Evolutionary conservation across 2,888 invertebrate genomes (phyloP).

Genomic region (Catonia carolina): DNA sequence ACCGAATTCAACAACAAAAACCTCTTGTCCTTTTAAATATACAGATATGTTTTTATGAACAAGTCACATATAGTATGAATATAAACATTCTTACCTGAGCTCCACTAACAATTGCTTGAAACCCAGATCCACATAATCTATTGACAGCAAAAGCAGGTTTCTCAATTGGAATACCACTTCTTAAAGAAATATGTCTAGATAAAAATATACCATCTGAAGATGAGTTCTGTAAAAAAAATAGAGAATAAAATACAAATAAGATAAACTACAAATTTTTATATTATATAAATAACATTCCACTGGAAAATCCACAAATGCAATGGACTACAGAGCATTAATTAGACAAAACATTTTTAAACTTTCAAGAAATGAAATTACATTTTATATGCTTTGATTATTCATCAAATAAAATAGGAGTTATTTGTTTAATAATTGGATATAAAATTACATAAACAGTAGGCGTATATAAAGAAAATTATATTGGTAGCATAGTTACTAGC

Average conservation of each 20-base stretch:
- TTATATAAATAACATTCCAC: background rate
- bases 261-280: slow-evolving; percentile 3
- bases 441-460: too few species aligned
- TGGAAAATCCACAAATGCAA: background rate
- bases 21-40: too few species aligned
- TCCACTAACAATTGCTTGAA: slow-evolving; percentile 87
- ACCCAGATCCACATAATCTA: slow-evolving; percentile 94
- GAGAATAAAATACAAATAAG: slow-evolving; percentile 4
- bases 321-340: background rate
- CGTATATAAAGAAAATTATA: too few species aligned
- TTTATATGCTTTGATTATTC: too few species aligned
- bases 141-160: slow-evolving; percentile 84
- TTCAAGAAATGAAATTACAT: too few species aligned
- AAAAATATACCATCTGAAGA: slow-evolving; percentile 79
- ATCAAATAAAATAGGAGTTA: too few species aligned
- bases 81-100: slow-evolving; percentile 67
- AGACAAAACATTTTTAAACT: slow-evolving; percentile 4
- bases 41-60: too few species aligned
- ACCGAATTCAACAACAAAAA: too few species aligned
- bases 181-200: slow-evolving; percentile 80
- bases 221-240: slow-evolving; percentile 49
- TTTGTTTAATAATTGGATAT: too few species aligned
- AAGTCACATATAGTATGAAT: too few species aligned
- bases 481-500: too few species aligned
- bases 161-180: slow-evolving; percentile 76